phyloP scores from a whole-genome alignment of 2,888 invertebrate species.

The Drosophila fungiperda region DNA sequence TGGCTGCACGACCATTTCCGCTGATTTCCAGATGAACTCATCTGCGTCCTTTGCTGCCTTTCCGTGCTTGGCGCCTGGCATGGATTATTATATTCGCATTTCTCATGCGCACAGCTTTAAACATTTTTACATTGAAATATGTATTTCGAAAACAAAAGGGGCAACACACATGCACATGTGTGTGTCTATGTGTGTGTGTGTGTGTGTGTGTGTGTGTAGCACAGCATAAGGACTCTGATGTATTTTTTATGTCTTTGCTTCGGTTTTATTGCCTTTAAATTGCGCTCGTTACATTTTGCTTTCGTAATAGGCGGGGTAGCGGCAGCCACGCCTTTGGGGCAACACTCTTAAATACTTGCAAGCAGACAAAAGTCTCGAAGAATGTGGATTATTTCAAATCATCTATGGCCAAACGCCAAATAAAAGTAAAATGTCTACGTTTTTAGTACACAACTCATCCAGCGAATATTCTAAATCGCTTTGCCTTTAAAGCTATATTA shows the following conservation, averaged over 20 bases:
- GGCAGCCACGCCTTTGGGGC: conserved; percentile 10
- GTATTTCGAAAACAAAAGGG: conserved; percentile 50
- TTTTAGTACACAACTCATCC: conserved; percentile 8
- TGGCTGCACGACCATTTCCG: conserved; percentile 67
- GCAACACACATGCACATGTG: conserved; percentile 2
- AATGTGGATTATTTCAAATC: conserved; percentile 43
- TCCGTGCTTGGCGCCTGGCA: conserved; percentile 39
- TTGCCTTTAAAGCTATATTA: no score
- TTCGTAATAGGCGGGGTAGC: background rate
- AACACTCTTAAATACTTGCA: conserved; percentile 19
- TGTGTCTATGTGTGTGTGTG: background rate
- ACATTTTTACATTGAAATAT: conserved; percentile 58
- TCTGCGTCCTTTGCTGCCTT: conserved; percentile 31
- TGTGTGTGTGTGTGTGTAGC: background rate
- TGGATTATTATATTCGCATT: conserved; percentile 78
- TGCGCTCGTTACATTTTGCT: conserved; percentile 66
- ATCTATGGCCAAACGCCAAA: conserved; percentile 21
- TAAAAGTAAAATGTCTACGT: conserved; percentile 17
- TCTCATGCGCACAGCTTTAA: conserved; percentile 64
- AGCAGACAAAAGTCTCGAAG: conserved; percentile 26
- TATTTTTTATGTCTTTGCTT: conserved; percentile 72
- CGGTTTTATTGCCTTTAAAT: conserved; percentile 75
- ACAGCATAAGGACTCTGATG: conserved; percentile 60
- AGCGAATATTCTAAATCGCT: conserved; percentile 12
- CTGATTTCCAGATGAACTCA: conserved; percentile 67